phyloP scores from a whole-genome alignment of 1,140 invertebrate genomes.

The Drosophila sproati region DNA sequence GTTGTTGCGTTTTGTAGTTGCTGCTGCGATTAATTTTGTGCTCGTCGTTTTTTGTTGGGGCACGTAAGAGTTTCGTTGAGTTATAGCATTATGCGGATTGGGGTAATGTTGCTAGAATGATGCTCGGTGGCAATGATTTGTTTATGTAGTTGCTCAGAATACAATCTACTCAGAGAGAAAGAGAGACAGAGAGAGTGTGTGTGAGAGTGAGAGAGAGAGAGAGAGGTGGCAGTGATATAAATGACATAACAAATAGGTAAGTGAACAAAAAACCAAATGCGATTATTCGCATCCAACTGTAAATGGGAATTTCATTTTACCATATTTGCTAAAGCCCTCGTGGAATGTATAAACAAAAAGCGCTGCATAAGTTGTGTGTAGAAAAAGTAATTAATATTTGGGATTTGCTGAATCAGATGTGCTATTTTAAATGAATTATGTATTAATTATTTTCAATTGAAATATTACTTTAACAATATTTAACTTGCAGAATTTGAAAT shows the following conservation, averaged over 20 bases:
- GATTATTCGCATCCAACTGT: slow-evolving; percentile 13
- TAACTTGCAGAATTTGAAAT: too few relatives aligned
- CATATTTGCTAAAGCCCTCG: not conserved
- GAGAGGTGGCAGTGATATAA: not conserved
- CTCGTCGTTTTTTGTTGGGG: not conserved
- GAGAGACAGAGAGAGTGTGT: too few relatives aligned
- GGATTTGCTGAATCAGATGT: too few relatives aligned
- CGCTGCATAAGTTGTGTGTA: too few relatives aligned
- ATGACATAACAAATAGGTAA: slow-evolving; percentile 1
- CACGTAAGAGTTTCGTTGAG: slow-evolving; percentile 27
- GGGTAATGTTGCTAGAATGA: not conserved
- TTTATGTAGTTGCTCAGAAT: not conserved
- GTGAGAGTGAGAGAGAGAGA: too few relatives aligned
- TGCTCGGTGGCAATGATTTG: slow-evolving; percentile 5
- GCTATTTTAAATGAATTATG: too few relatives aligned
- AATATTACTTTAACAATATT: too few relatives aligned
- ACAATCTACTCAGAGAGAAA: not conserved
- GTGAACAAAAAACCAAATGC: slow-evolving; percentile 7
- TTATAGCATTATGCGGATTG: slow-evolving; percentile 2
- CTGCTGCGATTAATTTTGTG: slow-evolving; percentile 7
- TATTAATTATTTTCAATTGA: too few relatives aligned
- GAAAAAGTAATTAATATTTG: not conserved
- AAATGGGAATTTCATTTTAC: slow-evolving; percentile 11
- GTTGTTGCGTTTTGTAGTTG: slow-evolving; percentile 6
- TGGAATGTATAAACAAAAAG: not conserved